Base-by-base conservation (phyloP, 2,113 vertebrate species). In the Lethenteron camtschaticum region DNA sequence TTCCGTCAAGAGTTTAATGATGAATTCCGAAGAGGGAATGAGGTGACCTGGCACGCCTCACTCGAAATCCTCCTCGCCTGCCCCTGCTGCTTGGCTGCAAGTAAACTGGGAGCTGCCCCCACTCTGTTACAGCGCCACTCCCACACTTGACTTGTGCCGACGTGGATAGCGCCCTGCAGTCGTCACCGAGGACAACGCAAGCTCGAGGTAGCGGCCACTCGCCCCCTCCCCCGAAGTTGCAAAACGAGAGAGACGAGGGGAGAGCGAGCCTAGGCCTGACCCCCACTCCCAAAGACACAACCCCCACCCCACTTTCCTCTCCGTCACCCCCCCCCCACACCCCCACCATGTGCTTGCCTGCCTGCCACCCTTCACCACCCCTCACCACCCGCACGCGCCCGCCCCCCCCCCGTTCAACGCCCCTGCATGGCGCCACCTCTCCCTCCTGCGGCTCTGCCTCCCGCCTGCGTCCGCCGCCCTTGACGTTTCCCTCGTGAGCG, bases 101-200 rank as follows among this genome's bases (percentile, higher is more conserved):
- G 13, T 63, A 13, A 63, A 63, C 59, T 14, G 59, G 59, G 59
- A 63, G 13, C 16, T 18, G 59, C 59, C 59, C 13, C 59, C 16
- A 14, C 16, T 13, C 16, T 63, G 59, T 63, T 63, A 14, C 59
- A 63, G 59, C 59, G 59, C 59, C 59, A 13, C 59, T 63, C 59
- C 59, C 59, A 63, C 59, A 63, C 59, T 63, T 63, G 59, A 63
- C 59, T 8, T 63, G 59, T 63, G 59, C 8, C 59, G 59, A 63
- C 59, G 59, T 63, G 59, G 59, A 63, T 63, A 63, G 59, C 16
- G 59, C 59, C 13, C 59, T 63, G 13, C 59, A 63, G 59, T 18
- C 59, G 13, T 63, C 59, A 7, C 59, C 59, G 13, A 63, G 59
- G 59, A 63, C 59, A 63, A 18, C 59, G 16, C 59, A 63, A 18